These are phyloP conservation scores for Oscheius myriophilus DNA, from an alignment of 2,888 invertebrate species.

Conservation along the genomic window DNA sequence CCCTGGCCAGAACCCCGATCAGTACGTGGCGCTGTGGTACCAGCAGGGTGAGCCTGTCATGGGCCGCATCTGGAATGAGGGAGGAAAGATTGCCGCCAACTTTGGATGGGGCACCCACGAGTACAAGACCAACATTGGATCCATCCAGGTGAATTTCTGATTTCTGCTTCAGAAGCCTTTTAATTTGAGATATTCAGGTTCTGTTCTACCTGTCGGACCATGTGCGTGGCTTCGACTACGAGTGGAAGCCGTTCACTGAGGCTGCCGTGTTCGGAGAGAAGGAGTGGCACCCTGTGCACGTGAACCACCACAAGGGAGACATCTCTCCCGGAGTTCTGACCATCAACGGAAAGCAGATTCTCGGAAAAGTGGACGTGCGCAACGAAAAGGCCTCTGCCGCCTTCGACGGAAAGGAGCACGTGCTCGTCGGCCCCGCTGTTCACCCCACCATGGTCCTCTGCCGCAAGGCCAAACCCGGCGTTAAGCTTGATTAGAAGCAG, in stretches of 20 bases:
- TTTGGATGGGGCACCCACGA: constrained; percentile 64
- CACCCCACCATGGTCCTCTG: constrained; percentile 22
- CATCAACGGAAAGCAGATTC: constrained; percentile 61
- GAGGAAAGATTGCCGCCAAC: constrained; percentile 63
- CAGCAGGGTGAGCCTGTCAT: constrained; percentile 63
- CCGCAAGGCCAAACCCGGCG: no score
- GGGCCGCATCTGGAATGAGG: constrained; percentile 67
- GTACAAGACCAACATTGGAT: constrained; percentile 61
- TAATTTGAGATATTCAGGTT: no score
- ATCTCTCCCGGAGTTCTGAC: constrained; percentile 64
- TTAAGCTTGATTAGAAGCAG: no score
- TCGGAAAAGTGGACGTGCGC: constrained; percentile 63
- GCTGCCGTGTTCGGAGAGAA: constrained; percentile 62
- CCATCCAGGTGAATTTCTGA: constrained; percentile 53
- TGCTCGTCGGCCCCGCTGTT: constrained; percentile 30
- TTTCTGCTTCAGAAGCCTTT: no score
- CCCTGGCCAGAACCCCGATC: constrained; percentile 60
- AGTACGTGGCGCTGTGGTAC: constrained; percentile 68
- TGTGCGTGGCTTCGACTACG: constrained; percentile 67
- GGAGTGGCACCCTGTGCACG: constrained; percentile 58
- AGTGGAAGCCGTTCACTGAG: constrained; percentile 62
- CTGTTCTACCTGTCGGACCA: constrained; percentile 58
- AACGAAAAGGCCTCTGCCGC: constrained; percentile 63
- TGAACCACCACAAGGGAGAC: constrained; percentile 61
- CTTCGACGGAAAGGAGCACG: constrained; percentile 54